These are phyloP conservation scores for Pterocles burchelli DNA, from an alignment of 2,113 vertebrate species.

Conservation along the genomic window DNA sequence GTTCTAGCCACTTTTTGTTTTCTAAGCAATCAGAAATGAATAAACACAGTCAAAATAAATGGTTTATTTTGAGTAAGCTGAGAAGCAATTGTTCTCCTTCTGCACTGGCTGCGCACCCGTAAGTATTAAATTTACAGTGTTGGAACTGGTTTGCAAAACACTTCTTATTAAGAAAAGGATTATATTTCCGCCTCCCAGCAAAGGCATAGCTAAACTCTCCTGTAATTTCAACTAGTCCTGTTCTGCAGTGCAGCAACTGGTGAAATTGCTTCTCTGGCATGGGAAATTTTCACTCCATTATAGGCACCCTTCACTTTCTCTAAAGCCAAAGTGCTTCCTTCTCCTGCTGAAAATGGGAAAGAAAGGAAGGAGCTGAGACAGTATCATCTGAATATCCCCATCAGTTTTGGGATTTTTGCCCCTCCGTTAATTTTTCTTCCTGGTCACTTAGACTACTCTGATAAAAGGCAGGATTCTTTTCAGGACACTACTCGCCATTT, in stretches of 20 bases:
- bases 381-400: neutral
- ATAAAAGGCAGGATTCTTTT: neutral
- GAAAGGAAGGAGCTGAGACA: neutral
- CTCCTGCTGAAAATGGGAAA: neutral
- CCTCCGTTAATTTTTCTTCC: neutral
- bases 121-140: constrained; percentile 2
- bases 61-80: neutral
- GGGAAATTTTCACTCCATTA: neutral
- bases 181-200: neutral
- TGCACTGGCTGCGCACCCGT: neutral
- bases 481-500: neutral
- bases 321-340: neutral
- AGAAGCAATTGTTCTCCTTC: neutral
- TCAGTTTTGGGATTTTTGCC: neutral
- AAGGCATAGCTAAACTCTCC: neutral
- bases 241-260: neutral
- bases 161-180: neutral
- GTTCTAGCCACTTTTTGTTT: neutral
- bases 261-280: neutral
- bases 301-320: neutral
- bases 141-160: neutral
- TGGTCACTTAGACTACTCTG: neutral
- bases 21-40: neutral
- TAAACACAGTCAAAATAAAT: neutral
- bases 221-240: neutral